Evolutionary conservation across 2,888 invertebrate species (phyloP), one percentile per base, ranked within the genome.

Genomic region (Gibbula magus): DNA sequence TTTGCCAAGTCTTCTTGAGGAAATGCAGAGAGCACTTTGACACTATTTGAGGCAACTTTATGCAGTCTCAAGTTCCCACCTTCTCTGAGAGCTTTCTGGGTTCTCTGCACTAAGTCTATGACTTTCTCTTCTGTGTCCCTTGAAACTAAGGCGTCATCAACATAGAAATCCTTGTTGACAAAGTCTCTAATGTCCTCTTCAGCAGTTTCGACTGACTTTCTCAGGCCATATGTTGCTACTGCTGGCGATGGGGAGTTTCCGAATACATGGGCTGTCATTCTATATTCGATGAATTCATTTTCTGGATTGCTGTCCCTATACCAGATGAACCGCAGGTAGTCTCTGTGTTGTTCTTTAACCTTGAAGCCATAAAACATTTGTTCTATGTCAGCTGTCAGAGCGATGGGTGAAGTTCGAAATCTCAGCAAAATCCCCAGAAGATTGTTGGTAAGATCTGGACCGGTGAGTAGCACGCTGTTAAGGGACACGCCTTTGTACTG

Each of bases 231-330:
- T 0, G 82, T 84, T 8, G 84, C 84, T 16, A 85, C 79, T 2
- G 84, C 85, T 10, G 85, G 85, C 1, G 85, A 86, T 16, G 85
- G 83, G n/a, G 66, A 80, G 53, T 85, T 85, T 0, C 86, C 86
- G 56, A 86, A 85, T 1, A 86, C 86, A 77, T 86, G 86, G 0
- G 83, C 85, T 13, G 77, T 56, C 84, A 84, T 86, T 8, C 83
- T 45, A 73, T 85, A 86, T 32, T 86, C 82, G 16, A 82, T 75
- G 3, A 86, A 53, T 2, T 75, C 75, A 18, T 82, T 78, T 18
- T 22, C 39, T 1, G 67, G 77, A 52, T 86, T 79, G 54, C 83
- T 85, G 54, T 85, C 75, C 20, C 70, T 20, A 39, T 83, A 84
- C 86, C 86, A 86, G 3, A 85, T 45, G 67, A 86, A 86, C 35